Conservation (phyloP, 2,797 vertebrate genomes). For the Sebastes iracundus region DNA sequence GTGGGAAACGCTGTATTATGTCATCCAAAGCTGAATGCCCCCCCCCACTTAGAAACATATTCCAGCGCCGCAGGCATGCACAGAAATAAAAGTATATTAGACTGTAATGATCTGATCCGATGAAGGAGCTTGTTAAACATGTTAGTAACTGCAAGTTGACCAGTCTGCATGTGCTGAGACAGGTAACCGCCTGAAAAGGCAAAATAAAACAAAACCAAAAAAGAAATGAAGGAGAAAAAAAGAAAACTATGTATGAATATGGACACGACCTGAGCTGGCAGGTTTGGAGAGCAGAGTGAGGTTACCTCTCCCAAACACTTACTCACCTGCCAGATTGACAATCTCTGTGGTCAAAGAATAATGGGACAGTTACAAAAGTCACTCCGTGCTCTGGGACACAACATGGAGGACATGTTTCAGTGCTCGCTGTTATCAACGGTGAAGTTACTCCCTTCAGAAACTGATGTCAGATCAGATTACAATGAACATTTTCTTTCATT, state of each 20-base stretch:
- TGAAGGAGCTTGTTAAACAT: too few species aligned
- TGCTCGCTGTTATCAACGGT: neutral
- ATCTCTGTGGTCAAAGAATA: slow-evolving; percentile 88
- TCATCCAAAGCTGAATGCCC: too few species aligned
- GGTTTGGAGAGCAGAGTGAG: slow-evolving; percentile 60
- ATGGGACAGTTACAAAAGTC: slow-evolving; percentile 79
- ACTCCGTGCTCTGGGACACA: slow-evolving; percentile 41
- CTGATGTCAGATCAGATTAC: neutral
- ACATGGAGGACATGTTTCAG: slow-evolving; percentile 36
- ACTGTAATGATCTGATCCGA: neutral
- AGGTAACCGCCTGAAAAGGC: slow-evolving; percentile 6
- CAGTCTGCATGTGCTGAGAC: slow-evolving; percentile 14
- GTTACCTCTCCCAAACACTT: slow-evolving; percentile 75
- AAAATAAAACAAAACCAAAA: neutral
- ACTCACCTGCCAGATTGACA: slow-evolving; percentile 91
- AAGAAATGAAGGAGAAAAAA: slow-evolving; percentile 15
- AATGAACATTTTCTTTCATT: neutral
- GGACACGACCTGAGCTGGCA: slow-evolving; percentile 67
- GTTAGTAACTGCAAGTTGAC: neutral
- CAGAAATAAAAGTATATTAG: neutral
- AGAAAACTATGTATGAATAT: slow-evolving; percentile 56
- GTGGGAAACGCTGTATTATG: too few species aligned
- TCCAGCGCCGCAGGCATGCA: slow-evolving; percentile 31
- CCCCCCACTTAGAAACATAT: too few species aligned
- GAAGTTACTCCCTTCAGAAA: slow-evolving; percentile 24